Percentiles rank a stretch among this genome's conserved stretches.
These are phyloP conservation scores for Hedychridium roseum DNA, from an alignment of 2,888 invertebrate species.

Conservation along the genomic window DNA sequence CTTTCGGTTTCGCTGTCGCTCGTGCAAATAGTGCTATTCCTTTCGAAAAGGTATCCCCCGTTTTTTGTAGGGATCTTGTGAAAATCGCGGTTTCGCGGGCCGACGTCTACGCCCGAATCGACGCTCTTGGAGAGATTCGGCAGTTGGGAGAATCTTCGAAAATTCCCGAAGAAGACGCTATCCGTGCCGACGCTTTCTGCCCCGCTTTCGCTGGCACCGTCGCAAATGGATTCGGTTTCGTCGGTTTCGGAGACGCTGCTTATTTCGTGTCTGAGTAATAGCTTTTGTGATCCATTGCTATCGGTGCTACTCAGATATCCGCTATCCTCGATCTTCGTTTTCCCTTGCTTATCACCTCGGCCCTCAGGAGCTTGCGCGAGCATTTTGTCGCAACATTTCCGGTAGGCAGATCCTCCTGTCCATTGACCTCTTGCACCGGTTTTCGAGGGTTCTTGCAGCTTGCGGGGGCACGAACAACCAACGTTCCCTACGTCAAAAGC, in stretches of 20 bases:
- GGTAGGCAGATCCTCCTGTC: neutral
- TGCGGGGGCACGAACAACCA: slow-evolving; percentile 6
- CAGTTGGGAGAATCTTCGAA: slow-evolving; percentile 65
- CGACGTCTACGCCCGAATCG: slow-evolving; percentile 50
- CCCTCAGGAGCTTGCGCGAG: slow-evolving; percentile 1
- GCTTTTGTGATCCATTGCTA: slow-evolving; percentile 66
- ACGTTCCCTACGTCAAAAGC: slow-evolving; percentile 44
- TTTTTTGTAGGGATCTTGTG: slow-evolving; percentile 31
- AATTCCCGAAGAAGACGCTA: slow-evolving; percentile 84
- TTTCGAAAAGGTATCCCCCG: slow-evolving; percentile 30
- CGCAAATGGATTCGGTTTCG: slow-evolving; percentile 81
- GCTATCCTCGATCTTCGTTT: slow-evolving; percentile 68
- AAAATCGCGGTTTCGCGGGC: slow-evolving; percentile 30
- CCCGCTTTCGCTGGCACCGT: slow-evolving; percentile 86
- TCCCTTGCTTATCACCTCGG: slow-evolving; percentile 6
- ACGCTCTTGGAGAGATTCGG: slow-evolving; percentile 47
- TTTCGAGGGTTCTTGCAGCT: too few species aligned
- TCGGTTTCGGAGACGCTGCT: slow-evolving; percentile 78
- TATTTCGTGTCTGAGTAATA: slow-evolving; percentile 52
- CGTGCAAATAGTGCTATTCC: slow-evolving; percentile 47
- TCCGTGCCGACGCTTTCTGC: slow-evolving; percentile 88
- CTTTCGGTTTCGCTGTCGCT: slow-evolving; percentile 66
- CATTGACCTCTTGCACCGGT: neutral
- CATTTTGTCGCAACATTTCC: neutral
- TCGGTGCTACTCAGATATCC: slow-evolving; percentile 89